phyloP scores from a whole-genome alignment of 2,797 vertebrate genomes.

The Fringilla coelebs region DNA sequence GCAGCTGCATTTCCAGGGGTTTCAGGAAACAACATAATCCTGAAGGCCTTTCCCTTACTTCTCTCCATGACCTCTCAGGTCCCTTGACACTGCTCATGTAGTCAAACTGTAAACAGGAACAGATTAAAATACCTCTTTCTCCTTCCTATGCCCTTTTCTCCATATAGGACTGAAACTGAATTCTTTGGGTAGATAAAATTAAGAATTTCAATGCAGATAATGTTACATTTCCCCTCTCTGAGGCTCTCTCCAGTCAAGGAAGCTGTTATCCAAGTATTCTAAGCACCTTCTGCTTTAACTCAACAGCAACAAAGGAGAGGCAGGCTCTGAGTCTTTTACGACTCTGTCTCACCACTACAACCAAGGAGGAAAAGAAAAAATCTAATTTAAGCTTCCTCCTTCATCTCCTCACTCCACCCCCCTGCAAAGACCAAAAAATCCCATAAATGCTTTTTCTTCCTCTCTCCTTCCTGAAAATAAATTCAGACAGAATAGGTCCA shows the following conservation, averaged over 20 bases:
- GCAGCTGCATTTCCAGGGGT: background rate
- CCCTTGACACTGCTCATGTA: background rate
- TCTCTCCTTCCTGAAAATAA: background rate
- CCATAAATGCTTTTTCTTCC: background rate
- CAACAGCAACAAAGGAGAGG: background rate
- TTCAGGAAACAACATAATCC: background rate
- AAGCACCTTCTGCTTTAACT: background rate
- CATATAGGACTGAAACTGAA: background rate
- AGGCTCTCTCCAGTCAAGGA: background rate
- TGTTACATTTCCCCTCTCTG: background rate
- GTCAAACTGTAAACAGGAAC: background rate
- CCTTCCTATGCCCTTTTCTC: background rate
- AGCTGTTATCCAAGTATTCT: background rate
- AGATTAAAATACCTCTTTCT: background rate
- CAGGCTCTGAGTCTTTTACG: background rate
- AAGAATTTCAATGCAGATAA: background rate
- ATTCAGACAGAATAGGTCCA: background rate
- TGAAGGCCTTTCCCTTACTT: background rate
- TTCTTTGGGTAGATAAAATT: background rate
- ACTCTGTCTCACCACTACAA: background rate
- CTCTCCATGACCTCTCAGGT: background rate
- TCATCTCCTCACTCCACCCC: background rate
- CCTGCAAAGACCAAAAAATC: fast-evolving
- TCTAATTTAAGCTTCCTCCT: background rate
- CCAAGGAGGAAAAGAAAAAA: background rate